These are phyloP conservation scores for Resseliella maxima DNA, from an alignment of 2,888 invertebrate species.

Conservation along the genomic window DNA sequence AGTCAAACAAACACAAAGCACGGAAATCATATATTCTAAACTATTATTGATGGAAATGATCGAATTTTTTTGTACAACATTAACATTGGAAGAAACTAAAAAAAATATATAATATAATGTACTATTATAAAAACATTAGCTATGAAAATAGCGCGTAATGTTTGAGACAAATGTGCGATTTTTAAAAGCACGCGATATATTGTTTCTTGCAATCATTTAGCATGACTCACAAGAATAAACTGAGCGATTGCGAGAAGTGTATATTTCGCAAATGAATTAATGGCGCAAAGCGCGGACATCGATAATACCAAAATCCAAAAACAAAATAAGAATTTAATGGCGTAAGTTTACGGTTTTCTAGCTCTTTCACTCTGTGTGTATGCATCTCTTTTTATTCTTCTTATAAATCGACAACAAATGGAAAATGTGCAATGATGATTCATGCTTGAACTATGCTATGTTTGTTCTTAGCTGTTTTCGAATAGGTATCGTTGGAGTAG, in stretches of 20 bases:
- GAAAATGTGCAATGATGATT: slow-evolving; percentile 41
- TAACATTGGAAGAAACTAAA: not conserved
- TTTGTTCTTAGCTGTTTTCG: not conserved
- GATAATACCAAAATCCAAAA: slow-evolving; percentile 2
- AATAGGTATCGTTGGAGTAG: not conserved
- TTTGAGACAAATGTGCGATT: not conserved
- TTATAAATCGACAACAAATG: slow-evolving; percentile 46
- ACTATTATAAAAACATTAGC: not conserved
- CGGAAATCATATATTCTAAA: too few relatives aligned
- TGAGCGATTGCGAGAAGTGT: not conserved
- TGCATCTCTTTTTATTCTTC: slow-evolving; percentile 37
- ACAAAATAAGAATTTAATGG: slow-evolving; percentile 33
- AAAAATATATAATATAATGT: not conserved
- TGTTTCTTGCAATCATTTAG: slow-evolving; percentile 16
- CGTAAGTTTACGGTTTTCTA: not conserved
- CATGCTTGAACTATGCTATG: slow-evolving; percentile 2
- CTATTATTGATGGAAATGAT: too few relatives aligned
- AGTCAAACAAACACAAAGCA: too few relatives aligned
- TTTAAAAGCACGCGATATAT: not conserved
- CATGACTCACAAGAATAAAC: slow-evolving; percentile 36
- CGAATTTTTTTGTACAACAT: too few relatives aligned
- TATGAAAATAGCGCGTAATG: slow-evolving; percentile 2
- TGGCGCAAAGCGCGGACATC: slow-evolving; percentile 53
- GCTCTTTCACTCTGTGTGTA: not conserved
- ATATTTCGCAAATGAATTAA: slow-evolving; percentile 37